phyloP scores from a whole-genome alignment of 53 echinoderm and acorn worm species.

The Apostichopus leukothele region DNA sequence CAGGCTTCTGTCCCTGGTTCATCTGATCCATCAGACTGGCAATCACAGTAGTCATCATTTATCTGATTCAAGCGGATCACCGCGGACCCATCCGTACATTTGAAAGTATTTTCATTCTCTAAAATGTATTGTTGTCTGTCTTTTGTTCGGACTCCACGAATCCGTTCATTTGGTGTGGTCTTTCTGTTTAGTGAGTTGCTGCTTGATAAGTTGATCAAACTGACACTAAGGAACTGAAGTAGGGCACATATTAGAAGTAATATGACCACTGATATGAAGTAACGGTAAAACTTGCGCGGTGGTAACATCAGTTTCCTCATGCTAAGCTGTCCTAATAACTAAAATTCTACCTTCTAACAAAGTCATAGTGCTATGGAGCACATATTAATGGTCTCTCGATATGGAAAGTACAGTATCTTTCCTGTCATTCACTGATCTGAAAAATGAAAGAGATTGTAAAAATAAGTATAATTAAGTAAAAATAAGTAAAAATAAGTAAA shows the following conservation, averaged over 20 bases:
- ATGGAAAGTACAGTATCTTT: no score
- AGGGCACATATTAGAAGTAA: conserved; percentile 37
- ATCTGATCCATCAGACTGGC: conserved; percentile 77
- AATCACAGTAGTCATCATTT: conserved; percentile 93
- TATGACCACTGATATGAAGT: conserved; percentile 27
- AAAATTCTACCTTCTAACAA: background rate
- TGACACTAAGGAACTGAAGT: conserved; percentile 24
- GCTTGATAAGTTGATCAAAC: background rate
- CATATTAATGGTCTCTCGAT: no score
- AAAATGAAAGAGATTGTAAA: no score
- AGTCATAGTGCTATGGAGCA: background rate
- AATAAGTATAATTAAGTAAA: no score
- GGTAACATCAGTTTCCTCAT: conserved; percentile 50
- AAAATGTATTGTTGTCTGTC: conserved; percentile 61
- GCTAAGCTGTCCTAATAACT: conserved; percentile 2
- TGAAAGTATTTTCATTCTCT: conserved; percentile 57
- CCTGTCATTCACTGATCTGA: no score
- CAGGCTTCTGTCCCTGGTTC: conserved; percentile 96
- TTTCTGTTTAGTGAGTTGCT: conserved; percentile 3
- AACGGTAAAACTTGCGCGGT: conserved; percentile 31
- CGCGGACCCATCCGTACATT: conserved; percentile 58
- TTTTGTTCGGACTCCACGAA: conserved; percentile 60
- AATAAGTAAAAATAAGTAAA: no score
- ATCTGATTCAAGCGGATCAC: conserved; percentile 60
- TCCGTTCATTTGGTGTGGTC: conserved; percentile 13